Percentiles rank a stretch among this genome's conserved stretches.
Evolutionary conservation across 2,888 invertebrate genomes (phyloP).

Genomic region (Cheilosia soror): DNA sequence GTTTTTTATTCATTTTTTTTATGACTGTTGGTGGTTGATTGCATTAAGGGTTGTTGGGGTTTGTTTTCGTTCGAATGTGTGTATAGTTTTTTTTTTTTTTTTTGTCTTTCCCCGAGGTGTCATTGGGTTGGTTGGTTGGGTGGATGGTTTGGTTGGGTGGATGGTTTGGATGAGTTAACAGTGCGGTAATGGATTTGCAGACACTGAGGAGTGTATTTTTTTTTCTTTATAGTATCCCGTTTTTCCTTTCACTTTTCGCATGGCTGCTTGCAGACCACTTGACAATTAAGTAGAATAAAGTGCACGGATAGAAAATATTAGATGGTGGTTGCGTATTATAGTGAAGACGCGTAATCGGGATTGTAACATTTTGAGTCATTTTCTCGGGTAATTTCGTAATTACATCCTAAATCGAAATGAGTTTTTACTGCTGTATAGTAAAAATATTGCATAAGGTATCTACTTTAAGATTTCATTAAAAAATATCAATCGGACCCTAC

Average conservation of each 20-base stretch:
- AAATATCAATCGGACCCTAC: too few species aligned
- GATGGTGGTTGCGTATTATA: constrained; percentile 14
- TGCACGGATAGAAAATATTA: constrained; percentile 14
- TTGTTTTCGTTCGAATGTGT: constrained; percentile 42
- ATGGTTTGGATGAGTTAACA: constrained; percentile 42
- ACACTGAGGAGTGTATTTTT: constrained; percentile 45
- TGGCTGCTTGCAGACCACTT: constrained; percentile 71
- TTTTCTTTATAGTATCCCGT: constrained; percentile 45
- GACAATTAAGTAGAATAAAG: constrained; percentile 61
- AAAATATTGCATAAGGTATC: too few species aligned
- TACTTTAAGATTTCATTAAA: too few species aligned
- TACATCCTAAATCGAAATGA: background rate
- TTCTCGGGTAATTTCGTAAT: background rate
- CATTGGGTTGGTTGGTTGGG: constrained; percentile 11
- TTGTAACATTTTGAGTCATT: constrained; percentile 10
- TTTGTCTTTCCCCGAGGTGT: constrained; percentile 24
- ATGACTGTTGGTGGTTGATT: constrained; percentile 33
- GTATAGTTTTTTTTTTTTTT: constrained; percentile 15
- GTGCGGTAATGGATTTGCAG: constrained; percentile 64
- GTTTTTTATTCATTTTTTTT: constrained; percentile 70
- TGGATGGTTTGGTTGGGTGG: constrained; percentile 30
- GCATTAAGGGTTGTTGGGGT: constrained; percentile 37
- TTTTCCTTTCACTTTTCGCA: constrained; percentile 66
- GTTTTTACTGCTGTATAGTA: too few species aligned
- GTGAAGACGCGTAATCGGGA: constrained; percentile 1